Conservation (phyloP, 1,140 invertebrate genomes). For the Diorhabda sublineata region DNA sequence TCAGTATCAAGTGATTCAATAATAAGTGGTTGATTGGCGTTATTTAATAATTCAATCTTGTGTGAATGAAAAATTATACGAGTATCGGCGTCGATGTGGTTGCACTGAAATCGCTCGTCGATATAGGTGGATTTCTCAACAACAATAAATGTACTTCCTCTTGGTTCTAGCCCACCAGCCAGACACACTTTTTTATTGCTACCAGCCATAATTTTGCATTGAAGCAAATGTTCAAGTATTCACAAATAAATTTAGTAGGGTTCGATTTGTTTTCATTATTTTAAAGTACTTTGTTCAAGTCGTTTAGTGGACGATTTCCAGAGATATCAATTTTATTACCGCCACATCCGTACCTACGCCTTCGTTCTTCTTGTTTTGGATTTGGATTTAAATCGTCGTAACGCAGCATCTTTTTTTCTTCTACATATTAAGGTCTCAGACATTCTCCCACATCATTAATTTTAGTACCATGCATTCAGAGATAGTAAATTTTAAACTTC, state of each 20-base stretch:
- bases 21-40: not conserved
- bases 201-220: not conserved
- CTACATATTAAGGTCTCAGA: too few relatives aligned
- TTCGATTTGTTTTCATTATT: not conserved
- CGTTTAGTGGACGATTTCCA: not conserved
- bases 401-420: too few relatives aligned
- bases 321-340: not conserved
- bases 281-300: not conserved
- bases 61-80: not conserved
- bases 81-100: not conserved
- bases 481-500: too few relatives aligned
- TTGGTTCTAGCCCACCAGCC: not conserved
- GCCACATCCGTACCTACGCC: not conserved
- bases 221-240: not conserved
- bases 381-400: not conserved
- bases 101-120: not conserved
- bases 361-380: not conserved
- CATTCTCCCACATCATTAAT: too few relatives aligned
- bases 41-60: not conserved
- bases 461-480: too few relatives aligned
- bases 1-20: not conserved
- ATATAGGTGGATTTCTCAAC: not conserved
- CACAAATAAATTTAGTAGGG: not conserved
- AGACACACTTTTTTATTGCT: not conserved
- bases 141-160: not conserved